phyloP scores from a whole-genome alignment of 2,797 vertebrate genomes.

The Dicrostonyx torquatus region DNA sequence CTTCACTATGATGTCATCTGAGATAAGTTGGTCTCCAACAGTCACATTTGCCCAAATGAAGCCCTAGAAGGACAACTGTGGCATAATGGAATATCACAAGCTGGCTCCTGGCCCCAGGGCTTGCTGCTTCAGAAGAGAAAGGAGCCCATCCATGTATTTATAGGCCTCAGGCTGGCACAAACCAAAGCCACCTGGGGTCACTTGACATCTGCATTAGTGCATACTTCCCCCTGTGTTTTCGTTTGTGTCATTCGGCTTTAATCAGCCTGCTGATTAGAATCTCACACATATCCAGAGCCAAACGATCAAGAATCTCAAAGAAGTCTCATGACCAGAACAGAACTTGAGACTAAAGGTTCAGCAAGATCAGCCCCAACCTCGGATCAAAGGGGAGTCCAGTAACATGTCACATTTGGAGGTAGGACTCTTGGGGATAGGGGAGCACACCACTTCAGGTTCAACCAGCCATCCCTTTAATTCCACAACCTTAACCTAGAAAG shows the following conservation, averaged over 20 bases:
- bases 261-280: conserved; percentile 48
- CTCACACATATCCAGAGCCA: conserved; percentile 60
- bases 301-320: conserved; percentile 35
- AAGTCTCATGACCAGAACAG: conserved; percentile 7
- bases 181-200: conserved; percentile 55
- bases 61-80: neutral
- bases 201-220: conserved; percentile 42
- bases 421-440: neutral
- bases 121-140: conserved; percentile 22
- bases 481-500: conserved; percentile 25
- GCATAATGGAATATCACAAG: conserved; percentile 9
- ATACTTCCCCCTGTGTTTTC: neutral
- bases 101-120: conserved; percentile 31
- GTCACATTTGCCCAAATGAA: neutral
- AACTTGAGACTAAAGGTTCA: neutral
- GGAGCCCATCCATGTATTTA: neutral
- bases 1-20: neutral
- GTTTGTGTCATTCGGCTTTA: conserved; percentile 50
- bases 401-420: neutral
- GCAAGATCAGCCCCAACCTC: neutral
- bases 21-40: neutral
- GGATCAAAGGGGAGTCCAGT: conserved; percentile 20
- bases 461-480: neutral
- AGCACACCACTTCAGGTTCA: neutral
- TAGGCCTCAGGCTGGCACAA: conserved; percentile 43